Percentiles rank a stretch among this genome's conserved stretches.
phyloP scores from a whole-genome alignment of 2,797 vertebrate genomes.

The Ambastaia sidthimunki region DNA sequence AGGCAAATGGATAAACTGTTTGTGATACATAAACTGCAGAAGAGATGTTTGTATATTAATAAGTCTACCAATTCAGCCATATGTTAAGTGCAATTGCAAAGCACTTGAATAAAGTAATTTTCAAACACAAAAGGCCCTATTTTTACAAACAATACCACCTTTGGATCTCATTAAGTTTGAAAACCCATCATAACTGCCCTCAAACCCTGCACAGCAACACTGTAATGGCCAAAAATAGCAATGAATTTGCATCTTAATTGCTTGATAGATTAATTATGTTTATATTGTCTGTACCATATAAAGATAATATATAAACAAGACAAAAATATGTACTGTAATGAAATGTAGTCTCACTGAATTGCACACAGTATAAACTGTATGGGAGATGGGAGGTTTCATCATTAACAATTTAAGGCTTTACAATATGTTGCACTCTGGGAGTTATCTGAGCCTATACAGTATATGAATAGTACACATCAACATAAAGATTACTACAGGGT shows the following conservation, averaged over 20 bases:
- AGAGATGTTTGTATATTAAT: background rate
- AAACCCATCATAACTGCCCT: background rate
- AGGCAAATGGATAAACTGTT: slow-evolving; percentile 28
- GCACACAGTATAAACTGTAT: background rate
- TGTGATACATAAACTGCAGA: background rate
- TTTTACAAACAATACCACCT: background rate
- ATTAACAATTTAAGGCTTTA: slow-evolving; percentile 10
- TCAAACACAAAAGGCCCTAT: background rate
- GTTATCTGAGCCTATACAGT: background rate
- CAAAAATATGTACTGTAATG: background rate
- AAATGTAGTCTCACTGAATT: background rate
- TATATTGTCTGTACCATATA: background rate
- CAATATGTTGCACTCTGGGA: background rate
- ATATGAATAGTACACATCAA: background rate
- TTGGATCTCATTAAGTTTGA: background rate
- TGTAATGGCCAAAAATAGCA: slow-evolving; percentile 1
- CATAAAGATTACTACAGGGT: slow-evolving; percentile 4
- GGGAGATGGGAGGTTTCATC: background rate
- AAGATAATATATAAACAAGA: background rate
- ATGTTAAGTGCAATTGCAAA: background rate
- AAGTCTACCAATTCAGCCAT: background rate
- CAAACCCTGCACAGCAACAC: background rate
- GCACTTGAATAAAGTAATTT: background rate
- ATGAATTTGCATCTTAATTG: background rate
- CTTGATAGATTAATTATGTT: background rate